A percentile compares a stretch with the other conserved stretches of the same genome.
Conservation (phyloP, 2,113 vertebrate genomes). For the Danionella cerebrum region DNA sequence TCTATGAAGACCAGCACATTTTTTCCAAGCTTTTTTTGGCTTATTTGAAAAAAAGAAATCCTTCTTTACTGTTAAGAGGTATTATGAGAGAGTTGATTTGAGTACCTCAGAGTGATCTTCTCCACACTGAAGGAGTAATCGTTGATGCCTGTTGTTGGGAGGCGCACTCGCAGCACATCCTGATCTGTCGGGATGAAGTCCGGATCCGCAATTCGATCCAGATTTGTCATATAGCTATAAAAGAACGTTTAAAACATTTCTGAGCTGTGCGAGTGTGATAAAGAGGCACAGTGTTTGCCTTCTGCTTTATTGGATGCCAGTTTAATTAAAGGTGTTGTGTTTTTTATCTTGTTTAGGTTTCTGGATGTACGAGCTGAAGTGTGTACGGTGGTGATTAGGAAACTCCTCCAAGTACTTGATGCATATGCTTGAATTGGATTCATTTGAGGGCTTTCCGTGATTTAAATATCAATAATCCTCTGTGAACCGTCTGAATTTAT, state of each 20-base stretch:
- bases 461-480: too few species aligned
- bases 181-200: slow-evolving; percentile 76
- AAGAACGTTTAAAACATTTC: not conserved
- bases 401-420: too few species aligned
- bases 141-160: slow-evolving; percentile 84
- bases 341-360: slow-evolving; percentile 28
- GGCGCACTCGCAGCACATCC: slow-evolving; percentile 80
- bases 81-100: not conserved
- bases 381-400: not conserved
- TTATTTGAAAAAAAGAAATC: not conserved
- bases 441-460: too few species aligned
- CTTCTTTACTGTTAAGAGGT: not conserved
- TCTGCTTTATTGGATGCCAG: slow-evolving; percentile 2
- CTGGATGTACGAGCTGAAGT: not conserved
- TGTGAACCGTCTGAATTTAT: too few species aligned
- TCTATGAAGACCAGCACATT: not conserved
- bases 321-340: slow-evolving; percentile 37
- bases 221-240: slow-evolving; percentile 72
- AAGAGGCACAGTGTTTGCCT: slow-evolving; percentile 8
- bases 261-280: not conserved
- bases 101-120: slow-evolving; percentile 75
- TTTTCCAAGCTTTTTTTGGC: too few species aligned
- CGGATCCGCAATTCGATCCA: slow-evolving; percentile 69
- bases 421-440: too few species aligned
- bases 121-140: slow-evolving; percentile 80